Evolutionary conservation across 2,888 invertebrate species (phyloP).

Genomic region (Frankliniella fusca): DNA sequence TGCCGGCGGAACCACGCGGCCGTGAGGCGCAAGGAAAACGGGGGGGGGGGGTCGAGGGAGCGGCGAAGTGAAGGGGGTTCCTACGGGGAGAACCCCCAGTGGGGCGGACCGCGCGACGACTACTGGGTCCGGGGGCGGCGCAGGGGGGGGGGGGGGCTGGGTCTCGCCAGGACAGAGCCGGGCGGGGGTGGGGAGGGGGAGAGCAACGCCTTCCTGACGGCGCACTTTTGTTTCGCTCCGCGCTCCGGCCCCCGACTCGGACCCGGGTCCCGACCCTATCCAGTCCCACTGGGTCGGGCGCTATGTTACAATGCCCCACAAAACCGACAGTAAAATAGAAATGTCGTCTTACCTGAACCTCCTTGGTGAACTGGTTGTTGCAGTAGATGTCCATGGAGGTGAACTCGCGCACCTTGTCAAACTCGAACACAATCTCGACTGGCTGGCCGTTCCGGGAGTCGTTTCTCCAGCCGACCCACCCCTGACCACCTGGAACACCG

Average conservation of each 20-base stretch:
- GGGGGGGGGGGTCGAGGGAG: no score
- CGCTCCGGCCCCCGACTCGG: background rate
- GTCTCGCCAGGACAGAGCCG: no score
- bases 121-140: background rate
- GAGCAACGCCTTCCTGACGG: background rate
- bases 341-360: slow-evolving; percentile 56
- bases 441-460: slow-evolving; percentile 53
- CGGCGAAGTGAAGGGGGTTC: no score
- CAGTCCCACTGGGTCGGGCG: no score
- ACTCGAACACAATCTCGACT: slow-evolving; percentile 66
- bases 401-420: slow-evolving; percentile 65
- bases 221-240: slow-evolving; percentile 1
- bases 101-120: no score
- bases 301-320: no score
- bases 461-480: slow-evolving; percentile 73
- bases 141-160: background rate
- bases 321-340: background rate
- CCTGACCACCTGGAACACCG: slow-evolving; percentile 49
- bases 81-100: no score
- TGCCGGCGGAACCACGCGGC: background rate
- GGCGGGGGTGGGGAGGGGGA: background rate
- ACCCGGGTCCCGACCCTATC: no score
- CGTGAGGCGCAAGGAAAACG: background rate
- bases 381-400: slow-evolving; percentile 61
- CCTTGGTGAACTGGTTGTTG: slow-evolving; percentile 66